Base-by-base conservation (phyloP, 2,797 vertebrate genomes). In the Aplochiton taeniatus region DNA sequence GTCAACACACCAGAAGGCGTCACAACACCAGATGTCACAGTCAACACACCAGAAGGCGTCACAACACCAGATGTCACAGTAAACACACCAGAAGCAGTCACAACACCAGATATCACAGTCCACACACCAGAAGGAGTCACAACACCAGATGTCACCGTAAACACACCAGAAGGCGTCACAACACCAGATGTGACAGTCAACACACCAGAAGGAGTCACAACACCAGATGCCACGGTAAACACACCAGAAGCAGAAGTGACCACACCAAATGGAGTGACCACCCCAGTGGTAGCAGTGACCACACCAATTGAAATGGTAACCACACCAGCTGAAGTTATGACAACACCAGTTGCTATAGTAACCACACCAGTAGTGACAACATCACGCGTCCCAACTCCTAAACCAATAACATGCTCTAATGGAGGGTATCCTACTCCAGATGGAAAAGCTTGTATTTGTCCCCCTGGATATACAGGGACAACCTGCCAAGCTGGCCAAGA, bases 351-450 rank as follows among this genome's bases (percentile, higher is more conserved):
- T 16, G 19, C 8, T 58, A 45, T 44, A 45, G 8, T 44, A 10
- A 58, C 57, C 10, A 59, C 44, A 20, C 16, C 11, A 14, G n/a
- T n/a, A n/a, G n/a, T n/a, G n/a, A 52, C 44, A 41, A 20, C 61
- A 58, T 16, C 52, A 11, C 1, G 9, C 18, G 48, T 53, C 17
- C 45, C 20, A 48, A 17, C 13, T n/a, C 18, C 50, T 19, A 11
- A 6, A 47, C 58, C 53, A 41, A 57, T 72, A 54, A 0, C 0
- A 0, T 79, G 76, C 73, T 11, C 66, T 11, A 74, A 78, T 61
- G 79, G 76, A 18, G 75, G 75, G 47, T 69, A 52, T 19, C 75
- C 72, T 63, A 45, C 16, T 13, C 0, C 43, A 61, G 46, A 14
- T 14, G 54, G 59, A 9, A 18, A 20, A 14, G 45, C 4, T 13